Percentiles rank a stretch among this genome's conserved stretches.
phyloP scores from a whole-genome alignment of 2,797 vertebrate species.

The Helarctos malayanus region DNA sequence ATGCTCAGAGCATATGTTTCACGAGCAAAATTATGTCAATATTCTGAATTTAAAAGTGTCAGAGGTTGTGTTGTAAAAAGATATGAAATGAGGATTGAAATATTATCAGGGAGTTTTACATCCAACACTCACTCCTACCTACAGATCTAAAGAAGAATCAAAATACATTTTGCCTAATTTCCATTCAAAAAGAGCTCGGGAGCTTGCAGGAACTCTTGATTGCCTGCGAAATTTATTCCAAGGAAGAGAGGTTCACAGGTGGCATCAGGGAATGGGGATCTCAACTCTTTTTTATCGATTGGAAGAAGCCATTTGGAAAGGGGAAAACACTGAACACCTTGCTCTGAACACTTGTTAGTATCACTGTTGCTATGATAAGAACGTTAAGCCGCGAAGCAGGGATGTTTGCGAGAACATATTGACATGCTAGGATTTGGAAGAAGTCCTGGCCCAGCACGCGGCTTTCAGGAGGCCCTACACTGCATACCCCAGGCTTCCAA shows the following conservation, averaged over 20 bases:
- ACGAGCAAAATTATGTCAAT: constrained; percentile 9
- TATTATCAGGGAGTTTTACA: constrained; percentile 49
- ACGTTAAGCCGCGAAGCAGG: fast-evolving
- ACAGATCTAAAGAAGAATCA: background rate
- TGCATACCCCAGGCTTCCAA: background rate
- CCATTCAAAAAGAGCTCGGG: constrained; percentile 43
- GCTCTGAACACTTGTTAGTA: background rate
- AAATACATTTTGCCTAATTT: constrained; percentile 69
- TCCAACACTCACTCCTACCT: background rate
- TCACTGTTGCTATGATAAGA: background rate
- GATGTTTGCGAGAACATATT: background rate
- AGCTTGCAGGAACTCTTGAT: background rate
- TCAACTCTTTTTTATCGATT: constrained; percentile 46
- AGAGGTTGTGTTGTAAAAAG: background rate
- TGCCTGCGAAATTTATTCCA: constrained; percentile 23
- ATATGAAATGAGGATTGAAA: background rate
- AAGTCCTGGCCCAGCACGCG: background rate
- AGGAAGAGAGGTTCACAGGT: constrained; percentile 12
- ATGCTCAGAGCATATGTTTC: background rate
- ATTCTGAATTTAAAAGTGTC: constrained; percentile 49
- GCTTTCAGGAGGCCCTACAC: background rate
- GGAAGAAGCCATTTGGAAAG: constrained; percentile 22
- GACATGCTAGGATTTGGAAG: constrained; percentile 40
- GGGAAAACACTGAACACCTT: background rate
- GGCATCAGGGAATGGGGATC: background rate